A percentile compares a stretch with the other conserved stretches of the same genome.
phyloP scores from a whole-genome alignment of 1,140 invertebrate genomes.

The Riptortus pedestris region DNA sequence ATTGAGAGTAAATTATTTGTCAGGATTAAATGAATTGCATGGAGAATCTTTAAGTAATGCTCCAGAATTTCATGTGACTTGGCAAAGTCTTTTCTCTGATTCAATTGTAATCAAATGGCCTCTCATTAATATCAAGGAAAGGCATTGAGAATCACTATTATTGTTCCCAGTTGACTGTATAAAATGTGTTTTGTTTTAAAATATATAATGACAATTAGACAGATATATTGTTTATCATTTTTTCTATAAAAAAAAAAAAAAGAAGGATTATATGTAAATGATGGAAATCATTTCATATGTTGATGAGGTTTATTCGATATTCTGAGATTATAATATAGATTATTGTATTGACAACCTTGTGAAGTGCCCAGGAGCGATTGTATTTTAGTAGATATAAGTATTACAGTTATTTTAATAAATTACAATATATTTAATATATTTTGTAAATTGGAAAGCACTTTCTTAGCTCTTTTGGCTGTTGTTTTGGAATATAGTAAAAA shows the following conservation, averaged over 20 bases:
- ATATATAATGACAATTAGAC: neutral
- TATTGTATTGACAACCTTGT: conserved; percentile 7
- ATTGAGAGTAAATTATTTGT: conserved; percentile 2
- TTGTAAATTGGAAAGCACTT: conserved; percentile 25
- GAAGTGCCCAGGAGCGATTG: conserved; percentile 23
- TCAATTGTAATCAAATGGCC: neutral
- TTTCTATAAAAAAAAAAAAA: conserved; percentile 1
- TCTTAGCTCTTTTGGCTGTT: conserved; percentile 19
- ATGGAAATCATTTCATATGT: neutral
- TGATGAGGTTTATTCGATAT: conserved; percentile 9
- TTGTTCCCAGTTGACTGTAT: neutral
- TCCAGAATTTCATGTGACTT: too few relatives aligned
- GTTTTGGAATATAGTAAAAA: conserved; percentile 11
- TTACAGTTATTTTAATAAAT: conserved; percentile 25
- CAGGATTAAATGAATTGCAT: neutral
- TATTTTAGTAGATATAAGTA: conserved; percentile 21
- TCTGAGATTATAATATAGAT: conserved; percentile 13
- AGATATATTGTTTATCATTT: conserved; percentile 7
- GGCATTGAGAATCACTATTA: neutral
- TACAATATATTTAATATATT: conserved; percentile 24
- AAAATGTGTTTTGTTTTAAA: neutral
- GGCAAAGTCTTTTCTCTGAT: too few relatives aligned
- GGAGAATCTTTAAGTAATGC: too few relatives aligned
- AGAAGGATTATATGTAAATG: neutral
- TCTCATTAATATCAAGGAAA: neutral